These are phyloP conservation scores for Cactoblastis cactorum DNA, from an alignment of 2,888 invertebrate genomes.

Conservation along the genomic window DNA sequence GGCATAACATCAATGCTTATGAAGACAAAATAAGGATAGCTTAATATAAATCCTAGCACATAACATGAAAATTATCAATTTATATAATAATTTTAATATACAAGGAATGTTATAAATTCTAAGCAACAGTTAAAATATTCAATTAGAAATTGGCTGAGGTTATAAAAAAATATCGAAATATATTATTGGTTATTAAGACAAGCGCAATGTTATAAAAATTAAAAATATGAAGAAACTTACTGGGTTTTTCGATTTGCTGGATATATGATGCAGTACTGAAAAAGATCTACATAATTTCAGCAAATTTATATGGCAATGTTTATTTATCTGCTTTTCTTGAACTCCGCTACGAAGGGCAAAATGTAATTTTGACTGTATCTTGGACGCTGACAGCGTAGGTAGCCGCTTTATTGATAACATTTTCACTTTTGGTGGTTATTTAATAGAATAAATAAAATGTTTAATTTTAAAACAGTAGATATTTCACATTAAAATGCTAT, in stretches of 20 bases:
- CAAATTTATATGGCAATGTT: constrained; percentile 40
- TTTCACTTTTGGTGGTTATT: constrained; percentile 16
- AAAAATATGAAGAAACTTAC: no score
- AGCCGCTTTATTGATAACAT: constrained; percentile 65
- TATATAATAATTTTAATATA: no score
- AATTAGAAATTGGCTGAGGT: no score
- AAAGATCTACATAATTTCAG: constrained; percentile 57
- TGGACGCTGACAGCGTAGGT: constrained; percentile 51
- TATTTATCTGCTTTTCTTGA: constrained; percentile 42
- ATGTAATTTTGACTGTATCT: constrained; percentile 49
- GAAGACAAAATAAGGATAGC: no score
- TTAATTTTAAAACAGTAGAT: not conserved
- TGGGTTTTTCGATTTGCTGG: constrained; percentile 47
- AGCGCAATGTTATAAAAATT: no score
- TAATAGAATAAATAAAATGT: not conserved
- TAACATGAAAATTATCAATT: no score
- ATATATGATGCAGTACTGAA: constrained; percentile 50
- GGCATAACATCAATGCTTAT: no score
- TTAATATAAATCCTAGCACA: no score
- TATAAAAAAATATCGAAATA: no score
- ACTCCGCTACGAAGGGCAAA: constrained; percentile 36
- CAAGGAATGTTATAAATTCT: no score
- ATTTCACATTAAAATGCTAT: not conserved
- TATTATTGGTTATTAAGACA: no score
- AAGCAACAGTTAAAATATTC: no score